These are phyloP conservation scores for Tolypeutes matacus DNA, from an alignment of 2,797 vertebrate species.

Conservation along the genomic window DNA sequence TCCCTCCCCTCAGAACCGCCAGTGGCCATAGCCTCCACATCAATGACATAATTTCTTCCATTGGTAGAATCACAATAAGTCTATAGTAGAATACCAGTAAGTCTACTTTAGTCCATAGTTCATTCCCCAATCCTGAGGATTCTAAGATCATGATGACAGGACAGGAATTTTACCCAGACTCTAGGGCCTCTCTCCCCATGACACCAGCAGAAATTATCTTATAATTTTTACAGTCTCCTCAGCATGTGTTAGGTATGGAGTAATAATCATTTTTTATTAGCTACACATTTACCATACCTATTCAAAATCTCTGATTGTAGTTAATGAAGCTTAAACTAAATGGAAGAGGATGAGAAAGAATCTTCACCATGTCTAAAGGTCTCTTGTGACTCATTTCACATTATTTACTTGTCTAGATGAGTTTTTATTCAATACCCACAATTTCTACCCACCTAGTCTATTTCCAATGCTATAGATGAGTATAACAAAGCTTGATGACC, in stretches of 20 bases:
- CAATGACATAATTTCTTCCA: no score
- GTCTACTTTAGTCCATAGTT: no score
- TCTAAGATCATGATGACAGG: background rate
- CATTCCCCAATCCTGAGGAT: no score
- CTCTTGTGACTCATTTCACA: background rate
- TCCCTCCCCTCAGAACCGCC: no score
- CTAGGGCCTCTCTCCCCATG: background rate
- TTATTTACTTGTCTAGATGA: background rate
- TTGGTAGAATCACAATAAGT: no score
- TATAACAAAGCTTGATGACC: background rate
- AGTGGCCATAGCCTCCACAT: no score
- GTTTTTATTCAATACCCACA: background rate
- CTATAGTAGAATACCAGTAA: no score
- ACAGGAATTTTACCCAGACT: background rate
- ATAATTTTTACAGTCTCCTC: background rate
- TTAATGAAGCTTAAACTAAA: slow-evolving; percentile 2
- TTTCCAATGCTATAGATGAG: background rate
- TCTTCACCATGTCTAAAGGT: background rate
- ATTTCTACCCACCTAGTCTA: background rate
- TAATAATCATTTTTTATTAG: background rate
- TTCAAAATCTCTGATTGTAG: slow-evolving; percentile 4
- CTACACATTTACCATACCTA: background rate
- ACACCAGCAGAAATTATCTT: background rate
- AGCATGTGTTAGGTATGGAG: background rate
- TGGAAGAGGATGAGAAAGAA: background rate